Conservation (phyloP, 1,140 invertebrate genomes). For the Drosophila kikkawai region DNA sequence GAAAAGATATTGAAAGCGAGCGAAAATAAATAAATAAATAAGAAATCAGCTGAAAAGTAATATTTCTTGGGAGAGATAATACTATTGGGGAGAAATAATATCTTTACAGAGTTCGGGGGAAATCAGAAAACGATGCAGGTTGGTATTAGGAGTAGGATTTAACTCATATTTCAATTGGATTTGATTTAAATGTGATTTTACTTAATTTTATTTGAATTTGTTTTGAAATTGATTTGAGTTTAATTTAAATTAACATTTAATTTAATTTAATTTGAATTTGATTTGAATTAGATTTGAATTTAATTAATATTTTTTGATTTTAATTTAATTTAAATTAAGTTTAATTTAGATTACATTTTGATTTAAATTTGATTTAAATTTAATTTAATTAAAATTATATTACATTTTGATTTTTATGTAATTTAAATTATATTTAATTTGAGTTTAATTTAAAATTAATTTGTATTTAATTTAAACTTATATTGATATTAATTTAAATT, state of each 20-base stretch:
- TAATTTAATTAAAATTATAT: background rate
- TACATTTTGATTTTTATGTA: too few species aligned
- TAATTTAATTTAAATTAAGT: background rate
- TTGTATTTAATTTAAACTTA: background rate
- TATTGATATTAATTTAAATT: background rate
- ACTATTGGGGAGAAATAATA: background rate
- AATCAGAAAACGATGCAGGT: background rate
- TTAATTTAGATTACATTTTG: background rate
- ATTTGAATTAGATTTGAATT: background rate
- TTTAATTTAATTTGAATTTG: background rate
- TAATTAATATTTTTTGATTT: background rate
- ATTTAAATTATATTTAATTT: too few species aligned
- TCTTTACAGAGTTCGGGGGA: background rate
- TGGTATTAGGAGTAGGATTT: too few species aligned
- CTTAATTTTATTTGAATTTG: background rate
- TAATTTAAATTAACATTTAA: background rate
- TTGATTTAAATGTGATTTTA: background rate
- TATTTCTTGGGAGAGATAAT: background rate
- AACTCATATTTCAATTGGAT: background rate
- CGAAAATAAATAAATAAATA: slow-evolving; percentile 2
- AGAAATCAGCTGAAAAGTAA: background rate
- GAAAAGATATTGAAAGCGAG: too few species aligned
- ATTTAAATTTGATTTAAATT: background rate
- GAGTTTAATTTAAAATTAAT: background rate
- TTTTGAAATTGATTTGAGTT: background rate